Percentiles rank a stretch among this genome's conserved stretches.
These are phyloP conservation scores for Eupithecia subfuscata DNA, from an alignment of 2,888 invertebrate species.

Conservation along the genomic window DNA sequence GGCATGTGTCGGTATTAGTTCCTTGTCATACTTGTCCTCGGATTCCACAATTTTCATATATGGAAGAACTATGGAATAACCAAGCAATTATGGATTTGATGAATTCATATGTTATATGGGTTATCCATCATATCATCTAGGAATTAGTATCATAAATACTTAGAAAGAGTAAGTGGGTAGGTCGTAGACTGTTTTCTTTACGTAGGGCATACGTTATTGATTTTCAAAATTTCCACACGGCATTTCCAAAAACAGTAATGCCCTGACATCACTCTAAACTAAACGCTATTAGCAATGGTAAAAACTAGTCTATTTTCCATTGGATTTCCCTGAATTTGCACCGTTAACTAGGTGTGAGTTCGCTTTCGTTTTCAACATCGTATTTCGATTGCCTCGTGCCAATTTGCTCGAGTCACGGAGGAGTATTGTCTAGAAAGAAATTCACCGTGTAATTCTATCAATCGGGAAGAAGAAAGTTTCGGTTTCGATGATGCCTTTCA, in stretches of 20 bases:
- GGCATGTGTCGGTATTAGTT: slow-evolving; percentile 18
- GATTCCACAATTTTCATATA: neutral
- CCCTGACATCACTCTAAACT: neutral
- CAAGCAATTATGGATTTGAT: neutral
- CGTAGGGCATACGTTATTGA: neutral
- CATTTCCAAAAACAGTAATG: neutral
- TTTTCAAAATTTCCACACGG: neutral
- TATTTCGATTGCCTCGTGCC: slow-evolving; percentile 55
- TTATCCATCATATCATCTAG: no score
- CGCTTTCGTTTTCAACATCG: slow-evolving; percentile 56
- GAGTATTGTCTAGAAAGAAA: slow-evolving; percentile 63
- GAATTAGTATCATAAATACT: neutral
- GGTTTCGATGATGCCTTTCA: slow-evolving; percentile 47
- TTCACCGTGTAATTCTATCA: slow-evolving; percentile 71
- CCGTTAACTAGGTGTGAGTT: slow-evolving; percentile 17
- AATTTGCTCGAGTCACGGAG: slow-evolving; percentile 60
- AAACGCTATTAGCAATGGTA: neutral
- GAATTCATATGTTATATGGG: neutral
- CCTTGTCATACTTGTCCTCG: slow-evolving; percentile 18
- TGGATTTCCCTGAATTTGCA: slow-evolving; percentile 13
- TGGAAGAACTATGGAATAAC: neutral
- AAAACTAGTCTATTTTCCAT: neutral
- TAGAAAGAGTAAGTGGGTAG: neutral
- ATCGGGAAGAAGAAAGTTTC: slow-evolving; percentile 65
- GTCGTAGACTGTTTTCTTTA: neutral